Conservation (phyloP, 2,888 invertebrate species). For the Watsonalla cultraria region DNA sequence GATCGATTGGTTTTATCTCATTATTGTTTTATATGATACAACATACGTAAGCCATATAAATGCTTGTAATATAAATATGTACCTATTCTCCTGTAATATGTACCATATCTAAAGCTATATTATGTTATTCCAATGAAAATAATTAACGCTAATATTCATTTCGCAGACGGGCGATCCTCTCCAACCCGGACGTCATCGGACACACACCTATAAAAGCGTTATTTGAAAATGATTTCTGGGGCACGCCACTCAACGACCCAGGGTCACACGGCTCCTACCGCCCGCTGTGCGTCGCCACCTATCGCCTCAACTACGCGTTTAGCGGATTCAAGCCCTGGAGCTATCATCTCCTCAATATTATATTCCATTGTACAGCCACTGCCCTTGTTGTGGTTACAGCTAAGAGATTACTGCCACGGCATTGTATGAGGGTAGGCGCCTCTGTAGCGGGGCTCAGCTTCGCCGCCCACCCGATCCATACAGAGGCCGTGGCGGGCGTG, state of each 20-base stretch:
- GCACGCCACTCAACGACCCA: conserved; percentile 93
- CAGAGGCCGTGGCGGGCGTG: conserved; percentile 96
- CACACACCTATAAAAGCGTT: conserved; percentile 89
- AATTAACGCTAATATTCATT: conserved; percentile 45
- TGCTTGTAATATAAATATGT: too few species aligned
- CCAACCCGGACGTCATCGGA: conserved; percentile 94
- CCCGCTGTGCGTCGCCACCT: conserved; percentile 93
- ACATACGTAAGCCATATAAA: too few species aligned
- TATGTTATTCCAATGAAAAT: conserved; percentile 2
- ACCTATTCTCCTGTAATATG: too few species aligned
- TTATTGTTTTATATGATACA: too few species aligned
- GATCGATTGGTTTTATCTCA: too few species aligned
- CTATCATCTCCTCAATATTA: conserved; percentile 91
- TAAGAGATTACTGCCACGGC: conserved; percentile 82
- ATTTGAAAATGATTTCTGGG: conserved; percentile 98
- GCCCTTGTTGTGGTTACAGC: conserved; percentile 89
- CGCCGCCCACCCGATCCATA: conserved; percentile 97
- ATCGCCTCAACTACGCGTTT: conserved; percentile 89
- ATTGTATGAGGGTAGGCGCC: conserved; percentile 82
- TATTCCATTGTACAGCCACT: conserved; percentile 91
- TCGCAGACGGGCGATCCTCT: conserved; percentile 94
- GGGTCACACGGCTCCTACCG: conserved; percentile 98
- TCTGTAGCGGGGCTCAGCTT: conserved; percentile 91
- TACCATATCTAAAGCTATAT: too few species aligned
- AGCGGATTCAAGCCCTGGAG: conserved; percentile 89